A percentile compares a stretch with the other conserved stretches of the same genome.
Conservation (phyloP, 2,888 invertebrate species). For the Scelioninae gen. 2 region DNA sequence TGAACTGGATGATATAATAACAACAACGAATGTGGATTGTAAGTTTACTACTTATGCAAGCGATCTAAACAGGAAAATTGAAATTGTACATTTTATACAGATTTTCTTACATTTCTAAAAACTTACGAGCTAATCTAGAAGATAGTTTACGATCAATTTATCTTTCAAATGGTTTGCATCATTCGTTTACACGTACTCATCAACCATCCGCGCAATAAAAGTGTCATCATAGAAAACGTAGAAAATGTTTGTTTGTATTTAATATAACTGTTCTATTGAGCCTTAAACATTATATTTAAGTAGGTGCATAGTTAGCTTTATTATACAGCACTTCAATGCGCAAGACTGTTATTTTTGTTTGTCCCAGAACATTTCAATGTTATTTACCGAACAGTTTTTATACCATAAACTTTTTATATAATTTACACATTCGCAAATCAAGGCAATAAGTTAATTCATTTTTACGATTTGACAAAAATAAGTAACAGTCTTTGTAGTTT, state of each 20-base stretch:
- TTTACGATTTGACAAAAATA: too few relatives aligned
- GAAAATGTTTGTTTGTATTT: not conserved
- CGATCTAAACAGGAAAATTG: slow-evolving; percentile 7
- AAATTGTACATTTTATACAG: slow-evolving; percentile 44
- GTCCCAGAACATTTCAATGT: not conserved
- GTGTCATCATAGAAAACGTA: slow-evolving; percentile 4
- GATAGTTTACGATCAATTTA: slow-evolving; percentile 1
- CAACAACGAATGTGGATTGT: slow-evolving; percentile 5
- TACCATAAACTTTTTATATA: not conserved
- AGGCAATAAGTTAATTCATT: not conserved
- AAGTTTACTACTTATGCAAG: slow-evolving; percentile 12
- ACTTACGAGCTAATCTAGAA: slow-evolving; percentile 9
- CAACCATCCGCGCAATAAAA: slow-evolving; percentile 5
- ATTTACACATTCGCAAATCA: not conserved
- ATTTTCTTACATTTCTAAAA: slow-evolving; percentile 12
- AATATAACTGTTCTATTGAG: not conserved
- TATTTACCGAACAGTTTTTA: too few relatives aligned
- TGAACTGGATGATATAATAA: not conserved
- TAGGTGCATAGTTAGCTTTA: slow-evolving; percentile 4
- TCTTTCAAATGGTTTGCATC: not conserved
- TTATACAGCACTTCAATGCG: not conserved
- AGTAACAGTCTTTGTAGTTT: slow-evolving; percentile 4
- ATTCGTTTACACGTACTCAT: slow-evolving; percentile 9
- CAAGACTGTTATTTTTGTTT: slow-evolving; percentile 3
- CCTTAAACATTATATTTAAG: slow-evolving; percentile 5